Evolutionary conservation across 2,888 invertebrate genomes (phyloP).

Genomic region (Dermolepida albohirtum): DNA sequence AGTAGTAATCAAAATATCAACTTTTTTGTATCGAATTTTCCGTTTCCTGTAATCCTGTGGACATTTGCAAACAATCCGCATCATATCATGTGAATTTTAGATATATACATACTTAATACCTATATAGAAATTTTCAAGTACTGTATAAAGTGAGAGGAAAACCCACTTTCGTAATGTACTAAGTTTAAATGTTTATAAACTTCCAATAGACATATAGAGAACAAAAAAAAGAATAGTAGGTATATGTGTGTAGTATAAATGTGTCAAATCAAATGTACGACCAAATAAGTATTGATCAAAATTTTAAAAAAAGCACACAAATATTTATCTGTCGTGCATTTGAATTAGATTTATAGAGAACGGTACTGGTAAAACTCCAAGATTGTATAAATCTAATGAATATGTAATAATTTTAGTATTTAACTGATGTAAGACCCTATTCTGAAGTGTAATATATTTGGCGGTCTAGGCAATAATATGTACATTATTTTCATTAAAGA

Average conservation of each 20-base stretch:
- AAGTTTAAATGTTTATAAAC: constrained; percentile 50
- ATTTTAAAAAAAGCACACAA: neutral
- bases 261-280: constrained; percentile 48
- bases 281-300: constrained; percentile 19
- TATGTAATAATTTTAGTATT: constrained; percentile 43
- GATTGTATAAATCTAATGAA: constrained; percentile 42
- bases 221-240: constrained; percentile 47
- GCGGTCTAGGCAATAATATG: constrained; percentile 68
- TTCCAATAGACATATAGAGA: constrained; percentile 52
- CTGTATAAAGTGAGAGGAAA: constrained; percentile 36
- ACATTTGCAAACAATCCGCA: constrained; percentile 52
- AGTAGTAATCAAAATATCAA: constrained; percentile 44
- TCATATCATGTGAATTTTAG: constrained; percentile 53
- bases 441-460: constrained; percentile 65
- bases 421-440: constrained; percentile 62
- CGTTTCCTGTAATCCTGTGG: constrained; percentile 46
- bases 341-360: constrained; percentile 40
- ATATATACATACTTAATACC: constrained; percentile 36
- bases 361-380: constrained; percentile 33
- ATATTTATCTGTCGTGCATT: constrained; percentile 26
- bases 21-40: constrained; percentile 41
- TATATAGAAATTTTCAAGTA: constrained; percentile 20
- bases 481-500: constrained; percentile 69
- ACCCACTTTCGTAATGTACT: constrained; percentile 38
- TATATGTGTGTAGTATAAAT: constrained; percentile 56